phyloP scores from a whole-genome alignment of 2,113 vertebrate genomes.

The Chamaea fasciata region DNA sequence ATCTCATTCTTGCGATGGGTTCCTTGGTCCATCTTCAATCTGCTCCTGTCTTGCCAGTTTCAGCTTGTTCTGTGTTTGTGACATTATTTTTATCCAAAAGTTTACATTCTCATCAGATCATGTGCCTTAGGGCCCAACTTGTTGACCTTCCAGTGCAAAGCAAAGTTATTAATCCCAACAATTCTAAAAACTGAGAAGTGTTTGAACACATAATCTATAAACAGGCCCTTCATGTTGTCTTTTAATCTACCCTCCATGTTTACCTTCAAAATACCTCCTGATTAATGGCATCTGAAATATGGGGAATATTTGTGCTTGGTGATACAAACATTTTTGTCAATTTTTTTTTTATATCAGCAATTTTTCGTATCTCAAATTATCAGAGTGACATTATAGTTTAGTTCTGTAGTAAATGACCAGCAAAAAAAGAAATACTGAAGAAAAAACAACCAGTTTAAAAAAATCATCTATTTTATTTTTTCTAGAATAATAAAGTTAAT shows the following conservation, averaged over 20 bases:
- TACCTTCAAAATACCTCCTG: not conserved
- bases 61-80: not conserved
- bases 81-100: not conserved
- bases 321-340: not conserved
- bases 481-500: not conserved
- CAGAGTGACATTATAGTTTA: not conserved
- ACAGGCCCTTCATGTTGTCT: not conserved
- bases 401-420: not conserved
- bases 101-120: fast-evolving
- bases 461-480: not conserved
- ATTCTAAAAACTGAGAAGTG: not conserved
- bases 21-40: not conserved
- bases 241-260: not conserved
- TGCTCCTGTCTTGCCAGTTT: not conserved
- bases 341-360: too few relatives aligned
- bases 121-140: not conserved
- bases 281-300: not conserved
- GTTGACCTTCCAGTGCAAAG: not conserved
- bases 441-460: not conserved
- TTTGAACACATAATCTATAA: not conserved
- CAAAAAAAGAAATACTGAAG: not conserved
- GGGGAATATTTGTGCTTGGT: not conserved
- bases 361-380: not conserved
- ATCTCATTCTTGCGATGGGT: not conserved
- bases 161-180: not conserved